Conservation (phyloP, 1,140 invertebrate genomes). For the Micrasema longulum region DNA sequence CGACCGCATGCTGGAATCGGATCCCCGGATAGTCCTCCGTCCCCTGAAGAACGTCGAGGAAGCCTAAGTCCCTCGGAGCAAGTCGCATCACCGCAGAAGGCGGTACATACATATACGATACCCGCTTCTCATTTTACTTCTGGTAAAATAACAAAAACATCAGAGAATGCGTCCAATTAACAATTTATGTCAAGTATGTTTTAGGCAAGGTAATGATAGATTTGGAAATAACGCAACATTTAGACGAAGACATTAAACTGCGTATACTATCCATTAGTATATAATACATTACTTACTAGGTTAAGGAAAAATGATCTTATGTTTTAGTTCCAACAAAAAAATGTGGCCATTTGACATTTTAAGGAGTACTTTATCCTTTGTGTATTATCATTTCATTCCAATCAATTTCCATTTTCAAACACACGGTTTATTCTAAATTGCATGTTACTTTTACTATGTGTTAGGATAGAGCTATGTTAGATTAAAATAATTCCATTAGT, state of each 20-base stretch:
- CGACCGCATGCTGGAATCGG: conserved; percentile 75
- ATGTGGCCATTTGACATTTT: conserved; percentile 41
- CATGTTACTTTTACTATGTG: conserved; percentile 9
- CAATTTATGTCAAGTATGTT: conserved; percentile 17
- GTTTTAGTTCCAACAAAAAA: conserved; percentile 44
- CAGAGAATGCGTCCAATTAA: conserved; percentile 37
- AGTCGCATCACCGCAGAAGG: conserved; percentile 13
- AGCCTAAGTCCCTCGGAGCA: conserved; percentile 57
- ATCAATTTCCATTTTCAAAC: not conserved
- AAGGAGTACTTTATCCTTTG: conserved; percentile 17
- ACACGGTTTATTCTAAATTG: conserved; percentile 4
- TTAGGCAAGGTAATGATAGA: conserved; percentile 9
- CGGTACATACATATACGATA: conserved; percentile 9
- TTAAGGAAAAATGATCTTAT: conserved; percentile 41
- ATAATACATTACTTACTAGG: conserved; percentile 25
- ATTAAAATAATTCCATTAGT: not conserved
- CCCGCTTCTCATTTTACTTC: conserved; percentile 5
- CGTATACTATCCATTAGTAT: conserved; percentile 17
- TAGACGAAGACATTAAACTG: conserved; percentile 7
- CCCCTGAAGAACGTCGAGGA: conserved; percentile 69
- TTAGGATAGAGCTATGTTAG: conserved; percentile 12
- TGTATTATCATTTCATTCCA: conserved; percentile 32
- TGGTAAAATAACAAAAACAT: conserved; percentile 22
- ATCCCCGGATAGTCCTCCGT: conserved; percentile 73
- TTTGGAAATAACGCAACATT: conserved; percentile 3